Evolutionary conservation across 2,113 vertebrate genomes (phyloP).

Genomic region (Bombycilla garrulus): DNA sequence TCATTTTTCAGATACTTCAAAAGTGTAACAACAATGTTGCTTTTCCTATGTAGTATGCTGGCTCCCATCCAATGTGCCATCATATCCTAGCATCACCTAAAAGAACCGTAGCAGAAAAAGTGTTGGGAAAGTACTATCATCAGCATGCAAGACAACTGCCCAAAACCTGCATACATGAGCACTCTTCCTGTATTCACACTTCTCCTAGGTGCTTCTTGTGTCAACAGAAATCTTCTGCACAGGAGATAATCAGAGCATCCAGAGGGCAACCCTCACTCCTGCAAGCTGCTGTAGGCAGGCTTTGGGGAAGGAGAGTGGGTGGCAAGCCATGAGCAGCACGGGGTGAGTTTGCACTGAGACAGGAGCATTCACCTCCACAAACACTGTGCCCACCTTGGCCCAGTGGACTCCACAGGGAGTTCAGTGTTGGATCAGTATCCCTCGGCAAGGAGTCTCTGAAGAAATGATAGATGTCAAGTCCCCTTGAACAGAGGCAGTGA

Average conservation of each 20-base stretch:
- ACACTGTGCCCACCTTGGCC: fast-evolving
- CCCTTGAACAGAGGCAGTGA: background rate
- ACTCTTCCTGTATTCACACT: background rate
- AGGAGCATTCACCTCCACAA: fast-evolving
- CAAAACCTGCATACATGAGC: fast-evolving
- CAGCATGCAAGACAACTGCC: fast-evolving
- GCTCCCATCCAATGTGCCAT: background rate
- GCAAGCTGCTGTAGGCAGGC: background rate
- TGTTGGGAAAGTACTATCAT: background rate
- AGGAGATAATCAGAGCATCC: background rate
- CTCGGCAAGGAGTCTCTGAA: background rate
- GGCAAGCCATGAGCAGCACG: background rate
- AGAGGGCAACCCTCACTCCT: background rate
- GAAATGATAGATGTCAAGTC: background rate
- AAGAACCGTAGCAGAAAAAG: background rate
- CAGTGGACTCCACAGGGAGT: background rate
- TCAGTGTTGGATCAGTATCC: background rate
- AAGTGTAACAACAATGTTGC: background rate
- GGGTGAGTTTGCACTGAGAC: background rate
- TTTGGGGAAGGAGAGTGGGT: background rate
- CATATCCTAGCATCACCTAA: background rate
- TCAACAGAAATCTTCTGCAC: background rate
- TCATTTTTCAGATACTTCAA: background rate
- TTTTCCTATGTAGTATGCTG: background rate
- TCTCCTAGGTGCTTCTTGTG: background rate